These are phyloP conservation scores for Eubasilissa splendida DNA, from an alignment of 2,888 invertebrate genomes.

Conservation along the genomic window DNA sequence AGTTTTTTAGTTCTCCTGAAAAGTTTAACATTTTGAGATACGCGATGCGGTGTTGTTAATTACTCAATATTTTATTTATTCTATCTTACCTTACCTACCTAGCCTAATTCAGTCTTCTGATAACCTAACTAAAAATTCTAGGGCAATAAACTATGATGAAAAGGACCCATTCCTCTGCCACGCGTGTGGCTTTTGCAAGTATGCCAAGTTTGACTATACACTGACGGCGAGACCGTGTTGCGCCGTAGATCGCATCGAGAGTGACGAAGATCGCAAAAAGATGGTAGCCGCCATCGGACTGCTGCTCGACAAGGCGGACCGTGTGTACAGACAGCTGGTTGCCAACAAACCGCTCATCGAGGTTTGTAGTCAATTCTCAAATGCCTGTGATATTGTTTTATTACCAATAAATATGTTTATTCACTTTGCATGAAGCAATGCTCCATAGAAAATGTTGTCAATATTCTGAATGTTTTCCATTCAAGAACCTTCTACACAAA, in stretches of 20 bases:
- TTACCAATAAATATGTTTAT: no score
- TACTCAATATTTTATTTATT: neutral
- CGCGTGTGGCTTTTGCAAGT: conserved; percentile 99
- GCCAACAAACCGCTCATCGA: conserved; percentile 93
- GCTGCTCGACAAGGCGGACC: conserved; percentile 93
- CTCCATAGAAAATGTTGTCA: neutral
- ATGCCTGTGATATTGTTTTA: no score
- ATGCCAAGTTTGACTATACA: conserved; percentile 98
- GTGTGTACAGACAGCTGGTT: conserved; percentile 92
- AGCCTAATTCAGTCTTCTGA: neutral
- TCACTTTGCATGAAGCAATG: neutral
- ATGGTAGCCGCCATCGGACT: conserved; percentile 93
- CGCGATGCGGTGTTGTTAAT: no score
- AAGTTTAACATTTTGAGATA: no score
- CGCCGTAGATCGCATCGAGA: conserved; percentile 97
- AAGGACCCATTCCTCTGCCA: conserved; percentile 99
- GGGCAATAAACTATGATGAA: conserved; percentile 98
- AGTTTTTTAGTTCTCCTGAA: no score
- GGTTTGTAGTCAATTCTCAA: conserved; percentile 63
- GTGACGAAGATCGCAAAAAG: conserved; percentile 96
- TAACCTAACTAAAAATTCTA: conserved; percentile 61
- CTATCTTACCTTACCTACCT: neutral
- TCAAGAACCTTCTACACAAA: conserved; percentile 82
- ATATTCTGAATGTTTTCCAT: neutral
- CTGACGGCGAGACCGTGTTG: conserved; percentile 93